phyloP scores from a whole-genome alignment of 2,797 vertebrate genomes.

The Loriculus beryllinus region DNA sequence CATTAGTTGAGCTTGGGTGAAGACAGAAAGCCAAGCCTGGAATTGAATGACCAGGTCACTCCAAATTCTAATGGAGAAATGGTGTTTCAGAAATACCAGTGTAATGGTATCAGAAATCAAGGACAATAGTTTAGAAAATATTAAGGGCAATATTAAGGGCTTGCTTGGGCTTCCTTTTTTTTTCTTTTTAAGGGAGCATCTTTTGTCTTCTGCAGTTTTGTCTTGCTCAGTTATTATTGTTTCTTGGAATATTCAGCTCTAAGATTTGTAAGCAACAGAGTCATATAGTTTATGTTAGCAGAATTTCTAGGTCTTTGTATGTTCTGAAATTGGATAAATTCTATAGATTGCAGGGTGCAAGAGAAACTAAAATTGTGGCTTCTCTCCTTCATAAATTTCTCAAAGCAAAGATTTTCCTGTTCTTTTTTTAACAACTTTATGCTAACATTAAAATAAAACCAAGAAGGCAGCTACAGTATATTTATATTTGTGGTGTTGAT shows the following conservation, averaged over 20 bases:
- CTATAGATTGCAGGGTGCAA: not conserved
- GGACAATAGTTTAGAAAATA: conserved; percentile 86
- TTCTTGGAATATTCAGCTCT: not conserved
- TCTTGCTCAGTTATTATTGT: not conserved
- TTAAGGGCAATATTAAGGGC: conserved; percentile 39
- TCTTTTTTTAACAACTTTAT: conserved; percentile 5
- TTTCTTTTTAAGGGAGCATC: not conserved
- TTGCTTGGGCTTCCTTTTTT: not conserved
- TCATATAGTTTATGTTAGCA: not conserved
- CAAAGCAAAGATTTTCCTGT: not conserved
- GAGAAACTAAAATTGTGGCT: conserved; percentile 14
- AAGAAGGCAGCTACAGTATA: not conserved
- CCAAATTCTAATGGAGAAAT: conserved; percentile 95
- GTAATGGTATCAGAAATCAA: conserved; percentile 88
- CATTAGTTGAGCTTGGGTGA: conserved; percentile 97
- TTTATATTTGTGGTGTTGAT: conserved; percentile 10
- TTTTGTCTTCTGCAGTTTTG: conserved; percentile 25
- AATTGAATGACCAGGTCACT: conserved; percentile 98
- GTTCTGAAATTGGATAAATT: conserved; percentile 27
- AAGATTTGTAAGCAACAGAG: conserved; percentile 24
- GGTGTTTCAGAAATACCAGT: conserved; percentile 88
- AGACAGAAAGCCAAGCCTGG: conserved; percentile 91
- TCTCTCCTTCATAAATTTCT: conserved; percentile 31
- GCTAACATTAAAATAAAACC: conserved; percentile 14
- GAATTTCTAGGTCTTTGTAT: conserved; percentile 26